Percentiles rank a stretch among this genome's conserved stretches.
Evolutionary conservation across 2,888 invertebrate species (phyloP).

Genomic region (Choreutis nemorana): DNA sequence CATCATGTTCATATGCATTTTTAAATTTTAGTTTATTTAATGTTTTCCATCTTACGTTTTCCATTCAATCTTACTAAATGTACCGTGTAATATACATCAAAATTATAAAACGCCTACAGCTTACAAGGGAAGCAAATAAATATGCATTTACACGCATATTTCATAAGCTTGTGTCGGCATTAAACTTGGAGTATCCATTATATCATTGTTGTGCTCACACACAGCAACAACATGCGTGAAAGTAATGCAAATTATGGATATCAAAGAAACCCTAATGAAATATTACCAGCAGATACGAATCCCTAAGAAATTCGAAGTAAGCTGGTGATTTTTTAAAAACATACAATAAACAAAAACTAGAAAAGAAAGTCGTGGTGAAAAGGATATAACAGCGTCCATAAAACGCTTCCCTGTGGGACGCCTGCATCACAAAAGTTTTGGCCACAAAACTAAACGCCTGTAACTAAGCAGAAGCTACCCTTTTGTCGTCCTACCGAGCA

Average conservation of each 20-base stretch:
- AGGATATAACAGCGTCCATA: slow-evolving; percentile 11
- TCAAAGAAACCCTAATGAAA: neutral
- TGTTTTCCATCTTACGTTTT: too few species aligned
- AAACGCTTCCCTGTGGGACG: slow-evolving; percentile 23
- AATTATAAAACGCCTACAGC: slow-evolving; percentile 20
- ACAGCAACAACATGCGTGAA: slow-evolving; percentile 2
- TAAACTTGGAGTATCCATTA: slow-evolving; percentile 24
- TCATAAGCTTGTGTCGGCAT: slow-evolving; percentile 18
- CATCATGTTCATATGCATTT: too few species aligned
- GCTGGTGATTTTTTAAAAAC: neutral
- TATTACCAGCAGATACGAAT: too few species aligned
- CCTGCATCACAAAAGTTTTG: slow-evolving; percentile 31
- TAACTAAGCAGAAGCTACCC: slow-evolving; percentile 8
- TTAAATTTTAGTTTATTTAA: too few species aligned
- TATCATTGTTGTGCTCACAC: slow-evolving; percentile 12
- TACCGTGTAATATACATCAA: slow-evolving; percentile 8
- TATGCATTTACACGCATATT: slow-evolving; percentile 41
- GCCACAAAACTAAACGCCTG: slow-evolving; percentile 9
- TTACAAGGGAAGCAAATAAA: slow-evolving; percentile 28
- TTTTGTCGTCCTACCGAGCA: slow-evolving; percentile 6
- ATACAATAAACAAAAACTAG: neutral
- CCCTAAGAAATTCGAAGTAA: too few species aligned
- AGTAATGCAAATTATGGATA: neutral
- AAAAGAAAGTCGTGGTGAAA: slow-evolving; percentile 12
- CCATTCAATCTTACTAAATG: too few species aligned